Evolutionary conservation across 64 coral and sea anemone species (phyloP), one percentile per base, ranked within the genome.

Genomic region (Actinia equina): DNA sequence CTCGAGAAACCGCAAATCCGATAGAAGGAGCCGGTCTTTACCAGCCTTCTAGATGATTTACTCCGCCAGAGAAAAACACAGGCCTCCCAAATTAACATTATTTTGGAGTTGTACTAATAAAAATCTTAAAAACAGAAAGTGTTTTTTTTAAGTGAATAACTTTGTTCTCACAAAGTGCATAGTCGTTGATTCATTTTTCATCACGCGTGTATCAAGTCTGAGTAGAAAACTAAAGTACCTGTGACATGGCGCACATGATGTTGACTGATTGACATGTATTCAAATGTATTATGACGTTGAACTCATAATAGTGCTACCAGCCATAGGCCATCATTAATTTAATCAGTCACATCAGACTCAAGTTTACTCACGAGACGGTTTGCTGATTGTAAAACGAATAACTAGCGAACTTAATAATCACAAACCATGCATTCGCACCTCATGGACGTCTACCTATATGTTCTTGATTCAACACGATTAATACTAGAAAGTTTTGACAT

Each of bases 401-500:
- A 41, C 69, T 14, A 74, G 42, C 18, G 7, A 20, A 6, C n/a
- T 15, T 41, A 41, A 42, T 13, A 25, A 23, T 6, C 9, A 10
- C 63, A 5, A 8, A n/a, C 18, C 63, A 74, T 74, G 69, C 12
- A 41, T 13, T 74, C 62, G 62, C n/a, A 20, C 62, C 4, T 65
- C 62, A n/a, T 11, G 6, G n/a, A 23, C 62, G 62, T 41, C 15
- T 74, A 13, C 27, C 69, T 74, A 9, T 27, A 74, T 10, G n/a
- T 41, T 30, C 69, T 74, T 14, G 69, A 74, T 41, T 74, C 69
- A n/a, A 52, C 78, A 19, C 42, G 44, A 44, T 52, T 43, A 17
- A 8, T 81, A 3, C 42, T 81, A 49, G 78, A 81, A 20, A 44
- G 77, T 49, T 92, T 95, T 59, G 94, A 95, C 86, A 22, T 95